Conservation (phyloP, 2,797 vertebrate genomes). For the Peromyscus attwateri region DNA sequence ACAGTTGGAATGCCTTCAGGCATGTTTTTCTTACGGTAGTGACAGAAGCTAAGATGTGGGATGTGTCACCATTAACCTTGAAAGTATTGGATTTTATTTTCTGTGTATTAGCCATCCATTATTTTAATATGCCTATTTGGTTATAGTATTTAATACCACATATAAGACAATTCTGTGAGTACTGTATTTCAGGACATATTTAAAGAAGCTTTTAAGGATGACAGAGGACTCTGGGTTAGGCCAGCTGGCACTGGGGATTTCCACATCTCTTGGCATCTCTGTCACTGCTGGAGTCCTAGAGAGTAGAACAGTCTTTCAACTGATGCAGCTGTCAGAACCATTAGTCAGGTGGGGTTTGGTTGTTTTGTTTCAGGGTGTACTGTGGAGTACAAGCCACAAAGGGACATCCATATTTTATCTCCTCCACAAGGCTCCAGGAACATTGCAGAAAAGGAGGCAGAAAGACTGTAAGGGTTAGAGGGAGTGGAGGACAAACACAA, state of each 20-base stretch:
- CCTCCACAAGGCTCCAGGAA: not conserved
- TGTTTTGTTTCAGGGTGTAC: not conserved
- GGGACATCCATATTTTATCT: not conserved
- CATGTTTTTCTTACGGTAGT: slow-evolving; percentile 33
- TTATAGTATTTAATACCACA: slow-evolving; percentile 27
- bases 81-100: slow-evolving; percentile 58
- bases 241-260: not conserved
- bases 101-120: slow-evolving; percentile 49
- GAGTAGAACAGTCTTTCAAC: not conserved
- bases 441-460: not conserved
- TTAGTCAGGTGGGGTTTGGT: not conserved
- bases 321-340: not conserved
- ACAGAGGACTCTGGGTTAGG: not conserved
- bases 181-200: slow-evolving; percentile 25
- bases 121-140: slow-evolving; percentile 61
- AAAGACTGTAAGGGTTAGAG: not conserved
- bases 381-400: not conserved
- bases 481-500: not conserved
- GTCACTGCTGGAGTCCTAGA: not conserved
- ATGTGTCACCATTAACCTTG: slow-evolving; percentile 73
- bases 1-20: slow-evolving; percentile 48
- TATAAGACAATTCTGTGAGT: not conserved
- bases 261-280: not conserved
- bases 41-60: slow-evolving; percentile 54
- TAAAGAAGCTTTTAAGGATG: not conserved